Conservation (phyloP, 2,888 invertebrate species). For the Labia minor region DNA sequence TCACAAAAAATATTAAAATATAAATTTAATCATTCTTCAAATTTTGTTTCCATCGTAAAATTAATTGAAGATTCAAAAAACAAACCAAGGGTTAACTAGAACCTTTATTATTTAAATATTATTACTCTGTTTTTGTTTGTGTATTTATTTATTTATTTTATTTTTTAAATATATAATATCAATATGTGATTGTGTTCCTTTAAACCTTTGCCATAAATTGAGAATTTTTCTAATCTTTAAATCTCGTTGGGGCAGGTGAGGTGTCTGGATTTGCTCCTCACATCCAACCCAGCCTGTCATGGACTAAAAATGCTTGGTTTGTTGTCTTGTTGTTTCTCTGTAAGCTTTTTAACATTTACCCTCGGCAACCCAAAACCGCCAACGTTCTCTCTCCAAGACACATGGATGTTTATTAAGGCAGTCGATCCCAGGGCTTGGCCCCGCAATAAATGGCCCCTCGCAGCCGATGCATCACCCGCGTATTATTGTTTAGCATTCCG, state of each 20-base stretch:
- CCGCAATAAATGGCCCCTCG: slow-evolving; percentile 2
- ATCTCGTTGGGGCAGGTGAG: not conserved
- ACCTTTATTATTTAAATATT: no score
- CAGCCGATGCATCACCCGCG: not conserved
- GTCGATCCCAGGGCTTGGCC: not conserved
- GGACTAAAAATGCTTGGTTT: not conserved
- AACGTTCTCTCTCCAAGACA: not conserved
- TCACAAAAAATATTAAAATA: no score
- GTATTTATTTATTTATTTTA: no score
- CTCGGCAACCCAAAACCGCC: not conserved
- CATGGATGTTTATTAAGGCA: slow-evolving; percentile 9
- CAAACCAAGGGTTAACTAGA: no score
- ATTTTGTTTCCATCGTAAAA: no score
- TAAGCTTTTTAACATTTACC: not conserved
- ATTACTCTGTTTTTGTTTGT: no score
- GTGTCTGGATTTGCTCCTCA: not conserved
- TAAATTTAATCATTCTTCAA: no score
- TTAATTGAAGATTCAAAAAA: no score
- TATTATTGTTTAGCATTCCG: slow-evolving; percentile 13
- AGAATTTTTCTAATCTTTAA: not conserved
- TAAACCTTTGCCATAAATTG: no score
- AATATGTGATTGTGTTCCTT: no score
- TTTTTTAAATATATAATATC: no score
- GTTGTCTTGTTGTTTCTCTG: no score
- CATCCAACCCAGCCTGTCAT: not conserved